Base-by-base conservation (phyloP, 1,140 invertebrate genomes). In the Euschistus heros region DNA sequence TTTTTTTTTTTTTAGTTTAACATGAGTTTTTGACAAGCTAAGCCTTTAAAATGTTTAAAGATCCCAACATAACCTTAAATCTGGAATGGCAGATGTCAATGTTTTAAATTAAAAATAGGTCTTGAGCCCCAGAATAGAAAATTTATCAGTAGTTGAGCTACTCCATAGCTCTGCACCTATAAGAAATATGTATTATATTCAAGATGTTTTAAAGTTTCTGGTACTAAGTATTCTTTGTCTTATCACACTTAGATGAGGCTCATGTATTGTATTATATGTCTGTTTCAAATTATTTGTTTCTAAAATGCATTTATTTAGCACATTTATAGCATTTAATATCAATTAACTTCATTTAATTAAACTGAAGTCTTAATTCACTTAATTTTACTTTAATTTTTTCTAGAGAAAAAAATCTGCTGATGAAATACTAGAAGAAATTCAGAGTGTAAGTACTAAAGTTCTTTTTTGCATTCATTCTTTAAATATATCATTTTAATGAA, bases 371-470 rank as follows among this genome's bases (percentile, higher is more conserved):
- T 42, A 6, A 66, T 63, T 66, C 61, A 27, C 69, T 47, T 37
- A 66, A 30, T 22, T 33, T 54, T 67, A 14, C 37, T 66, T 69
- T 74, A 73, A 75, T 73, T 72, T 72, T 68, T 85, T 86, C 27
- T 78, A 92, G 89, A 88, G 84, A 79, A 89, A 89, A 78, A 87
- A 86, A 78, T 85, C 84, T 18, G 88, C 88, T 22, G 81, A 82
- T 62, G 85, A 88, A 71, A 76, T 89, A 67, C 76, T 94, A 47
- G 89, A 91, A 72, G 78, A 81, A 54, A 77, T 93, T 67, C 87
- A 93, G 74, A 78, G 75, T 74, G 80, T 82, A 76, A 74, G 69
- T 66, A 50, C 62, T 59, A 64, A 54, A 67, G 47, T 60, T 42
- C 66, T 57, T 68, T 57, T 54, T 64, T 54, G 62, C 55, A n/a